Evolutionary conservation across 1,140 invertebrate species (phyloP), one percentile per base, ranked within the genome.

Genomic region (Magallana ariakensis): DNA sequence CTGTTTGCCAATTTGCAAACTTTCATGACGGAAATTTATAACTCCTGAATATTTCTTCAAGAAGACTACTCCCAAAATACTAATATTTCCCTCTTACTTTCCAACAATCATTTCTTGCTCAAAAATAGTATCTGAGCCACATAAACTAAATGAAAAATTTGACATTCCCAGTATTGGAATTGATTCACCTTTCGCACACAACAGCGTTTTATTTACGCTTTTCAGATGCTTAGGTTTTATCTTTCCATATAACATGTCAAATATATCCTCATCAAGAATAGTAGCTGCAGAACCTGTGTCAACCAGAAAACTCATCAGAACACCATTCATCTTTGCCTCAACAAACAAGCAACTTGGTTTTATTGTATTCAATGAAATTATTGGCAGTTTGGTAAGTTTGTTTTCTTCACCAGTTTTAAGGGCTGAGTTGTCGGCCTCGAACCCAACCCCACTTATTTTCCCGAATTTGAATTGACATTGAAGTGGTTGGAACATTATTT

Each of bases 381-480:
- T 46, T 46, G 33, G 33, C 33, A 2, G 2, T 4, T 46, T 46
- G 5, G 33, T 57, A 56, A 16, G 58, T 22, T 60, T 19, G 16
- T 26, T 26, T 58, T 26, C 58, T n/a, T 60, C 56, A 58, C n/a
- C 26, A 58, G 33, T 83, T 15, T 57, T 26, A 55, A 22, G 19
- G 53, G 15, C 83, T 84, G 55, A 26, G 13, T 84, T 84, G 19
- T 83, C 58, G 83, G 83, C 83, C 83, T 60, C 57, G 57, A 58
- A 58, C 15, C 56, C 83, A 84, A 56, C 56, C 83, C n/a, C 7
- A 26, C 57, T 56, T 84, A 84, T 46, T 46, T 46, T 46, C 33
- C 33, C 33, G 33, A 46, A 46, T 46, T 46, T 46, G 33, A 46
- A 46, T 46, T 46, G 33, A 46, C 33, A 46, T 46, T 46, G 33